phyloP scores from a whole-genome alignment of 1,140 invertebrate species.

The Cydia splendana region DNA sequence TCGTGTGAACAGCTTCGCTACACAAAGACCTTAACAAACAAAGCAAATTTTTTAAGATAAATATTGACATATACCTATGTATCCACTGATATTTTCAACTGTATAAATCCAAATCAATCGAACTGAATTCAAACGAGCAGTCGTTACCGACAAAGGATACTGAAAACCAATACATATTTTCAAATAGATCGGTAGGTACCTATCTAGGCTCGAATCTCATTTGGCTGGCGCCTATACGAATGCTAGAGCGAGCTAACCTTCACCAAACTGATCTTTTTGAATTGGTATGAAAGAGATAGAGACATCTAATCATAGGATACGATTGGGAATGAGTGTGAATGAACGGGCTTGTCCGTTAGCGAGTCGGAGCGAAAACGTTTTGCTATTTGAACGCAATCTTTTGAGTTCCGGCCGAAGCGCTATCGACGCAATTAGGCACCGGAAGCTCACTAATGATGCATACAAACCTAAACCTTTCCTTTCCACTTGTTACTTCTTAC shows the following conservation, averaged over 20 bases:
- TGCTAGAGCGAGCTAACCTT: conserved; percentile 20
- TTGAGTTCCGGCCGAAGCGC: conserved; percentile 67
- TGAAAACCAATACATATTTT: conserved; percentile 29
- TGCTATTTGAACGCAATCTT: conserved; percentile 72
- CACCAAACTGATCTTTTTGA: background rate
- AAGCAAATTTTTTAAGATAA: background rate
- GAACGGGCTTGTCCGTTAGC: conserved; percentile 36
- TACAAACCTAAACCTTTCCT: conserved; percentile 52
- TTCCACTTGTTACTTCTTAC: conserved; percentile 31
- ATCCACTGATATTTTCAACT: conserved; percentile 9
- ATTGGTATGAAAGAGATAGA: conserved; percentile 24
- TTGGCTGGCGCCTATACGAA: conserved; percentile 1
- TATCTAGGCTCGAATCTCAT: conserved; percentile 21
- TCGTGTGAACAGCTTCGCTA: background rate
- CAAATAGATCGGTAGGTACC: background rate
- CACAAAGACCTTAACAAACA: background rate
- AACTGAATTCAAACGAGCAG: conserved; percentile 24
- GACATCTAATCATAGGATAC: conserved; percentile 25
- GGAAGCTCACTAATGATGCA: conserved; percentile 67
- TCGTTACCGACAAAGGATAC: conserved; percentile 30
- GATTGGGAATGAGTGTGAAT: conserved; percentile 19
- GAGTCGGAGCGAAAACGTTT: conserved; percentile 46
- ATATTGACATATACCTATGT: background rate
- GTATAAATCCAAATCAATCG: conserved; percentile 18
- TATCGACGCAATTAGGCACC: conserved; percentile 67